Conservation (phyloP, 2,113 vertebrate genomes). For the Patagioenas fasciata region DNA sequence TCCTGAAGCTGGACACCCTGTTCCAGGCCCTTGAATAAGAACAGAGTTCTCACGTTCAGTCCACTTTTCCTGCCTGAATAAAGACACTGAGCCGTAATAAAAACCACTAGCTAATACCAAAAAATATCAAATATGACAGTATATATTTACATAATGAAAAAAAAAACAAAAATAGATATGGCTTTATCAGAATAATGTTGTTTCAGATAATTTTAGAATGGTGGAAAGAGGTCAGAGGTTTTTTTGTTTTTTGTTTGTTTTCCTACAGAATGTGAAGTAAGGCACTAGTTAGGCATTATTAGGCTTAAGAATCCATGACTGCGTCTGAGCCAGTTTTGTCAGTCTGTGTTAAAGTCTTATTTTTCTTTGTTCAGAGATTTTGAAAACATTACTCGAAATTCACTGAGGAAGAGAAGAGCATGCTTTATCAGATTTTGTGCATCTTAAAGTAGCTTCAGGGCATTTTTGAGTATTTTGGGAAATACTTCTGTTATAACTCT, state of each 20-base stretch:
- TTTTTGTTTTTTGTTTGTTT: background rate
- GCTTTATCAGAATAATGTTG: background rate
- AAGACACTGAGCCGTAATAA: background rate
- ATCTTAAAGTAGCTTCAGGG: background rate
- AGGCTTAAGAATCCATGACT: background rate
- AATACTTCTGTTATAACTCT: background rate
- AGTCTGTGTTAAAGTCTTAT: background rate
- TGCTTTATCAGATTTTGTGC: background rate
- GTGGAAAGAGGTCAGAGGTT: background rate
- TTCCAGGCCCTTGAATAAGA: background rate
- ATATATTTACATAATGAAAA: background rate
- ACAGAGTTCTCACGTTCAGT: background rate
- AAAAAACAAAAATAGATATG: background rate
- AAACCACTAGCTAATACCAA: background rate
- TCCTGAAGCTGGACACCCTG: background rate
- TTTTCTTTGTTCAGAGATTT: background rate
- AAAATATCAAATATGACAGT: background rate
- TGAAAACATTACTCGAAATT: background rate
- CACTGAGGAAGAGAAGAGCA: background rate
- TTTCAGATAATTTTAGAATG: background rate
- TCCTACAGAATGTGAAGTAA: background rate
- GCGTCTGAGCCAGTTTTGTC: background rate
- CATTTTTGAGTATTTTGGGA: background rate
- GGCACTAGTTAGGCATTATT: background rate
- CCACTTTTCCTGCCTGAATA: conserved; percentile 1